These are phyloP conservation scores for Athripsodes cinereus DNA, from an alignment of 2,888 invertebrate species.

Conservation along the genomic window DNA sequence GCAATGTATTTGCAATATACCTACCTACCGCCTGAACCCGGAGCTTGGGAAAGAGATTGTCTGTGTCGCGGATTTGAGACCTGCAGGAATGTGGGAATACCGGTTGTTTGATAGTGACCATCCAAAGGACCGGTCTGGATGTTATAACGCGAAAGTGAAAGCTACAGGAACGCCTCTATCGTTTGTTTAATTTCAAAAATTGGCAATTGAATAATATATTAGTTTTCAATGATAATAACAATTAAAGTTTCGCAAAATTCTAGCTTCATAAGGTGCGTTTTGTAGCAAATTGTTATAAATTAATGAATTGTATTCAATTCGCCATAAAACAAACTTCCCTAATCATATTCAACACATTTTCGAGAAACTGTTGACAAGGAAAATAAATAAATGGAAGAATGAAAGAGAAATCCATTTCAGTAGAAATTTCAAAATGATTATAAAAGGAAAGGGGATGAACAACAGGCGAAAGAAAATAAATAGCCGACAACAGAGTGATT, in stretches of 20 bases:
- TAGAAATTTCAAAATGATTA: neutral
- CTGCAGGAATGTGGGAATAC: conserved; percentile 4
- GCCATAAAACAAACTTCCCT: too few species aligned
- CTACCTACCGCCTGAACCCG: neutral
- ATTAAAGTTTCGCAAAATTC: too few species aligned
- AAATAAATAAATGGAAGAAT: too few species aligned
- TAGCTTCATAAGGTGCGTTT: too few species aligned
- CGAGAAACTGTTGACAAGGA: too few species aligned
- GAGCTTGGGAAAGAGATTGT: neutral
- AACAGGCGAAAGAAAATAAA: conserved; percentile 8
- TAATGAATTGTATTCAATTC: too few species aligned
- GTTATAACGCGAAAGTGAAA: neutral
- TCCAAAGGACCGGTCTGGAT: neutral
- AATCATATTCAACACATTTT: too few species aligned
- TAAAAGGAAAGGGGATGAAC: neutral
- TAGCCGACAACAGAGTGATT: conserved; percentile 11
- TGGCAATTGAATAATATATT: too few species aligned
- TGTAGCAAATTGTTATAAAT: too few species aligned
- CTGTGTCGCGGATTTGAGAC: conserved; percentile 2
- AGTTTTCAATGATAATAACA: too few species aligned
- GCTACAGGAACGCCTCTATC: neutral
- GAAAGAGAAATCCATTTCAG: too few species aligned
- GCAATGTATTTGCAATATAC: neutral
- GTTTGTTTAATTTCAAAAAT: too few species aligned
- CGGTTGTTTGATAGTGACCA: conserved; percentile 4